Base-by-base conservation (phyloP, 2,888 invertebrate species). In the Coleophora flavipennella region DNA sequence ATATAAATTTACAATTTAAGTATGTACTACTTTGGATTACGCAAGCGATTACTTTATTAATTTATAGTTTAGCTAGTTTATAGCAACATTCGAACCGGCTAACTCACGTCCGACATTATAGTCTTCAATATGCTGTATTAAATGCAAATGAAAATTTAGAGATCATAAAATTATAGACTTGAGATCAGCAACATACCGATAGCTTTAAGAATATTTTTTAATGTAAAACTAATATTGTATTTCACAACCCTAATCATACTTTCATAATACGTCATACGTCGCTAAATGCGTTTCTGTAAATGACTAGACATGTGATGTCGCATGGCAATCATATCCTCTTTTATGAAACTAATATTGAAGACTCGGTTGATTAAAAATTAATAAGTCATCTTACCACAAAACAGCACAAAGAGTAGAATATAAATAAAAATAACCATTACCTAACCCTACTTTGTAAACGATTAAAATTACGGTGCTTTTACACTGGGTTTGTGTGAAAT, bases 221-320 rank as follows among this genome's bases (percentile, higher is more conserved):
- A 67, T 51, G 57, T 66, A 70, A 41, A 63, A 73, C 59, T 73
- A 77, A 77, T 75, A 79, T 76, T 75, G 68, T 75, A 67, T 67
- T 67, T 83, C 83, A 83, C 81, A 83, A 83, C 83, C 81, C 81
- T 81, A 77, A 76, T 75, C 74, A 66, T 71, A 67, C 62, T 57
- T 58, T 62, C 57, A 53, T 58, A 48, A 57, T 61, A 62, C 60
- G 59, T 58, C 60, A 57, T n/a, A n/a, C 20, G 20, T 20, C 20
- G 20, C 20, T 70, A 71, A 74, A 74, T 72, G 68, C 66, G 67
- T 65, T 46, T 47, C 69, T 69, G 69, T 63, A 67, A 66, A 72
- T 78, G 77, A 77, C 77, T 77, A 77, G 77, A 77, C 59, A 61
- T 59, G 59, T 59, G 67, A 63, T 64, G 57, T 59, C 42, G 63